Evolutionary conservation across 2,797 vertebrate genomes (phyloP), one percentile per base, ranked within the genome.

Genomic region (Passerculus sandwichensis): DNA sequence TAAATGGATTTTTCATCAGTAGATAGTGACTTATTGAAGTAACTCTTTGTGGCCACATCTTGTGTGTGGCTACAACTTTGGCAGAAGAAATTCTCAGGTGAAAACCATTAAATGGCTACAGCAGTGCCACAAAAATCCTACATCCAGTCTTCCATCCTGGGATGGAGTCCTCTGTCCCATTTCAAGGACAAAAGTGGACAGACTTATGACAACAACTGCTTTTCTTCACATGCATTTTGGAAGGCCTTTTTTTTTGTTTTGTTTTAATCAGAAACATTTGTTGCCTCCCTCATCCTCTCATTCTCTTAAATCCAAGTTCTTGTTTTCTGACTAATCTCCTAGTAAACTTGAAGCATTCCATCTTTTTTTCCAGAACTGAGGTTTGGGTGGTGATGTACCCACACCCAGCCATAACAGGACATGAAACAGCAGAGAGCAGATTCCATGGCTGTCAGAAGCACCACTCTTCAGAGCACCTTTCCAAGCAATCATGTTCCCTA

Each of bases 121-220:
- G 15, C 22, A 61, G 18, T 60, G 53, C 42, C 0, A 1, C 38
- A 38, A 45, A 82, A 38, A 60, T 36, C 47, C 47, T 69, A 17
- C 10, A 42, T 32, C 15, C 34, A 59, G 13, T 29, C 70, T 70
- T 73, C 34, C 10, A 1, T 45, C 44, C 17, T 57, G 23, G 9
- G 9, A 10, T 87, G 23, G 34, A 89, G 16, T 29, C 8, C 4
- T 15, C 11, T n/a, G 13, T 51, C 67, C 48, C 11, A 45, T 83
- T 59, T 38, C 34, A 71, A 73, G 44, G 22, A 67, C 57, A 71
- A 74, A 77, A 27, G 13, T 23, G 30, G 32, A 47, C 27, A 56
- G 1, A 3, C 5, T 70, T 56, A 45, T 0, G 2, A 20, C 4
- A 44, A n/a, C 25, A 60, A 82, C 4, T 1, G 23, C 14, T 34